Percentiles rank a stretch among this genome's conserved stretches.
Conservation (phyloP, 1,140 invertebrate genomes). For the Gonatopus flavifemur region DNA sequence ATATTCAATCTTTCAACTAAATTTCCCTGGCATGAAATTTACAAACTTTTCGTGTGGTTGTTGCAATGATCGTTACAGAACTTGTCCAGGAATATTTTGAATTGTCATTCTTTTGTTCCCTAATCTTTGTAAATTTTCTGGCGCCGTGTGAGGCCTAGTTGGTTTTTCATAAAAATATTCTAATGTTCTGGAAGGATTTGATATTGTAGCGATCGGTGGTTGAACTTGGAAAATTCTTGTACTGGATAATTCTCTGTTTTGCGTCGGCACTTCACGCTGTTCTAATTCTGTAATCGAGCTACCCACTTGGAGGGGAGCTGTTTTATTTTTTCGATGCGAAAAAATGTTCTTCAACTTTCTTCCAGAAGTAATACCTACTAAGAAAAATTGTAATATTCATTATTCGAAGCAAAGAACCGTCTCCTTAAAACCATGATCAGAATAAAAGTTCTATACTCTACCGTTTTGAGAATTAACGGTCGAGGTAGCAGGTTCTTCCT, state of each 20-base stretch:
- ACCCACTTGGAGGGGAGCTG: slow-evolving; percentile 30
- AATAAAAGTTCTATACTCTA: slow-evolving; percentile 8
- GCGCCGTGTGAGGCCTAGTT: slow-evolving; percentile 37
- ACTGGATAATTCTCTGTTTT: slow-evolving; percentile 8
- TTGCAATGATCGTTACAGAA: slow-evolving; percentile 28
- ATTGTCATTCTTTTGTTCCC: slow-evolving; percentile 18
- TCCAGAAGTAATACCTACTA: slow-evolving; percentile 12
- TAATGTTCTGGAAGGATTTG: slow-evolving; percentile 25
- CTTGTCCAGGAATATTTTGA: slow-evolving; percentile 42
- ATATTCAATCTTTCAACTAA: too few relatives aligned
- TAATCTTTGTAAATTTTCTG: slow-evolving; percentile 21
- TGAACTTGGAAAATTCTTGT: slow-evolving; percentile 9
- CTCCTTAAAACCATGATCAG: not conserved
- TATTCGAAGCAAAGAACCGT: not conserved
- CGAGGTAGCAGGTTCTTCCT: slow-evolving; percentile 17
- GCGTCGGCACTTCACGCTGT: too few relatives aligned
- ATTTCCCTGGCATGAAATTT: too few relatives aligned
- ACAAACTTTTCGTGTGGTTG: too few relatives aligned
- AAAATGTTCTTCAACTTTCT: slow-evolving; percentile 25
- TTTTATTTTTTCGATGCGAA: slow-evolving; percentile 31
- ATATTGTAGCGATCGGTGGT: slow-evolving; percentile 17
- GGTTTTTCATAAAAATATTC: slow-evolving; percentile 6
- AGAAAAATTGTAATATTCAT: not conserved
- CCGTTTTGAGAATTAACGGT: slow-evolving; percentile 19
- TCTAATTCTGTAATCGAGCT: slow-evolving; percentile 23